A percentile compares a stretch with the other conserved stretches of the same genome.
Evolutionary conservation across 2,888 invertebrate species (phyloP).

Genomic region (Beris morrisii): DNA sequence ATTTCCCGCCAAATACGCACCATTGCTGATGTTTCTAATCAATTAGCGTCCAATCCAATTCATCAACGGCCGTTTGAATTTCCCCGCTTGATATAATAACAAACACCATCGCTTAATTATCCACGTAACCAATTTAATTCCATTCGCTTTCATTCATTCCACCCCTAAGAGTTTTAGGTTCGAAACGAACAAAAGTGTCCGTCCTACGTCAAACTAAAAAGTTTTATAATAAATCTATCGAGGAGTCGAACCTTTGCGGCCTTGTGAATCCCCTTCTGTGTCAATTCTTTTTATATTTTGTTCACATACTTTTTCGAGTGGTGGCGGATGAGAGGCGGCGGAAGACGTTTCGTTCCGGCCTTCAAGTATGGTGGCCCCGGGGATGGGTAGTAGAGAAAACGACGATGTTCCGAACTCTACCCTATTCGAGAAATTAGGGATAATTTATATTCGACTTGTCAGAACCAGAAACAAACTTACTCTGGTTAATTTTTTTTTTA

Average conservation of each 20-base stretch:
- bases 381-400: constrained; percentile 12
- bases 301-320: constrained; percentile 22
- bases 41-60: constrained; percentile 23
- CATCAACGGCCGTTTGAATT: constrained; percentile 17
- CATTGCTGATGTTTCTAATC: not conserved
- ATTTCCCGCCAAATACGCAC: too few relatives aligned
- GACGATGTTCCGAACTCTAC: constrained; percentile 16
- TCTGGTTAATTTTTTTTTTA: constrained; percentile 36
- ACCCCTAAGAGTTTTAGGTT: constrained; percentile 22
- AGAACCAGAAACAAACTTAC: constrained; percentile 37
- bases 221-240: constrained; percentile 32
- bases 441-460: constrained; percentile 37
- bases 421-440: constrained; percentile 33
- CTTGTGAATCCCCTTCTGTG: constrained; percentile 30
- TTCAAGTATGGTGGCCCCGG: not conserved
- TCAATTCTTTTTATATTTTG: constrained; percentile 20
- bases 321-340: not conserved
- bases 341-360: not conserved
- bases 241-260: constrained; percentile 30
- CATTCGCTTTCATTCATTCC: constrained; percentile 29
- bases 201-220: constrained; percentile 30
- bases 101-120: constrained; percentile 23
- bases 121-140: constrained; percentile 31
- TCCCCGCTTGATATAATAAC: constrained; percentile 8
- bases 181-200: constrained; percentile 29